These are phyloP conservation scores for Aeoliscus strigatus DNA, from an alignment of 2,797 vertebrate genomes.

Conservation along the genomic window DNA sequence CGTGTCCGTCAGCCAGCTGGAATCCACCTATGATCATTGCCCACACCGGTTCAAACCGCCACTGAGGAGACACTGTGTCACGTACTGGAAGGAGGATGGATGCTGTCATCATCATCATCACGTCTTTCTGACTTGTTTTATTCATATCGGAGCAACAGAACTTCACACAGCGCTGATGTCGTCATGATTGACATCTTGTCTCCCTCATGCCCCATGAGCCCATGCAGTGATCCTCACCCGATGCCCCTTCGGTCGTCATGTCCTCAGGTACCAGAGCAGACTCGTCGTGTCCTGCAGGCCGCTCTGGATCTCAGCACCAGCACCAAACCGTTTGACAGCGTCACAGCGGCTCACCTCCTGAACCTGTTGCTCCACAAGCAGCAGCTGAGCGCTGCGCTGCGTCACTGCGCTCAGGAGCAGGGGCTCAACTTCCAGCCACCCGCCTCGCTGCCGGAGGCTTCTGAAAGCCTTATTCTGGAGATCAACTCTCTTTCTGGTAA, in stretches of 20 bases:
- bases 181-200: too few relatives aligned
- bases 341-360: constrained; percentile 88
- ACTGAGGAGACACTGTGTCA: too few relatives aligned
- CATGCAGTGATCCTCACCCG: not conserved
- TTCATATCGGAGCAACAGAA: too few relatives aligned
- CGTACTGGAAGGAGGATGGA: too few relatives aligned
- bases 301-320: constrained; percentile 89
- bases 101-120: too few relatives aligned
- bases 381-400: constrained; percentile 66
- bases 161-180: too few relatives aligned
- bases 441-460: constrained; percentile 20
- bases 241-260: not conserved
- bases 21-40: too few relatives aligned
- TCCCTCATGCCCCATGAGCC: too few relatives aligned
- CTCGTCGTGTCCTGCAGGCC: constrained; percentile 75
- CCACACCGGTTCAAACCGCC: too few relatives aligned
- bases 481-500: constrained; percentile 83
- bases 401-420: constrained; percentile 55
- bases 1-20: too few relatives aligned
- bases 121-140: too few relatives aligned
- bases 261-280: constrained; percentile 55
- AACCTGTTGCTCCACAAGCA: constrained; percentile 80
- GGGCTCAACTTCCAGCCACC: constrained; percentile 42
- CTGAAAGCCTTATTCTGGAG: constrained; percentile 69
- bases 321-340: constrained; percentile 92